These are phyloP conservation scores for Cerceris ruficornis DNA, from an alignment of 2,888 invertebrate genomes.

Conservation along the genomic window DNA sequence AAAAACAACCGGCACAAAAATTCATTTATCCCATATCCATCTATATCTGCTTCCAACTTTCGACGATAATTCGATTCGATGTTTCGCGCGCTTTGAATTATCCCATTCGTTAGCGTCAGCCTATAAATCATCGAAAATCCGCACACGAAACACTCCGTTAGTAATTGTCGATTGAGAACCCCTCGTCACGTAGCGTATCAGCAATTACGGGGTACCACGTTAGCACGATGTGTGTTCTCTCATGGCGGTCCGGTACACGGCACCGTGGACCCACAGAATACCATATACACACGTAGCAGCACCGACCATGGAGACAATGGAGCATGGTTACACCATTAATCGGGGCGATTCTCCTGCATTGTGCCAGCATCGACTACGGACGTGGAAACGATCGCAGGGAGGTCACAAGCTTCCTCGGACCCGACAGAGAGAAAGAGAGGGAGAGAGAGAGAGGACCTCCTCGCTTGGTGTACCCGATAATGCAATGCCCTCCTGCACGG, in stretches of 20 bases:
- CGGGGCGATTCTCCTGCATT: constrained; percentile 55
- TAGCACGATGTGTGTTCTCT: constrained; percentile 25
- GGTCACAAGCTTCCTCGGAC: background rate
- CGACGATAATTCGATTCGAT: background rate
- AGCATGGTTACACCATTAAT: constrained; percentile 59
- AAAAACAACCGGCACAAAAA: no score
- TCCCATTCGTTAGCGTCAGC: background rate
- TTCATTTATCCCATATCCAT: no score
- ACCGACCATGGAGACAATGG: constrained; percentile 52
- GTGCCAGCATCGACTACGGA: constrained; percentile 28
- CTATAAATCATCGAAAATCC: constrained; percentile 21
- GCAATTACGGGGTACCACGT: constrained; percentile 41
- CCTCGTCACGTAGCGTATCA: constrained; percentile 37
- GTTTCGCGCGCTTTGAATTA: background rate
- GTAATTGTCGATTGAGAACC: constrained; percentile 41
- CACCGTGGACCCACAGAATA: constrained; percentile 5
- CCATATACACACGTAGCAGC: constrained; percentile 9
- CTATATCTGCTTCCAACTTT: no score
- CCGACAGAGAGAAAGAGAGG: background rate
- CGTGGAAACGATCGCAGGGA: constrained; percentile 29
- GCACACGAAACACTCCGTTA: constrained; percentile 16
- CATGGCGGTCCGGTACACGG: constrained; percentile 21
- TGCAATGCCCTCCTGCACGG: constrained; percentile 6
- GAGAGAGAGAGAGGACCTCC: background rate
- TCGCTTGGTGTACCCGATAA: constrained; percentile 1